Percentiles rank a stretch among this genome's conserved stretches.
Conservation (phyloP, 2,797 vertebrate species). For the Enteromius anoplus region DNA sequence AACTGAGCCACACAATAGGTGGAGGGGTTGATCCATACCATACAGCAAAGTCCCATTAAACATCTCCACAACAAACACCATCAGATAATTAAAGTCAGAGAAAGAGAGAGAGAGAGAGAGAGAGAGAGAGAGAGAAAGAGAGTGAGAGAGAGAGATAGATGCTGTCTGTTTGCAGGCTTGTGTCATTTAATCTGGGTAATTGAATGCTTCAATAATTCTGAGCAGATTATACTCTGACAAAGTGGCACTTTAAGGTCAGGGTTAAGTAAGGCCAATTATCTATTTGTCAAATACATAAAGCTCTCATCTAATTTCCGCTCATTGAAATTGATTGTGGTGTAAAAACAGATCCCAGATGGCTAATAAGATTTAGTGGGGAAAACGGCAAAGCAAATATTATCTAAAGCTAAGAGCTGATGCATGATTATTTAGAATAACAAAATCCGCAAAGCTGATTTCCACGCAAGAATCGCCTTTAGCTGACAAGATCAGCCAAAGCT, state of each 20-base stretch:
- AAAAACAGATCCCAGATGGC: slow-evolving; percentile 80
- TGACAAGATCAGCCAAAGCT: slow-evolving; percentile 43
- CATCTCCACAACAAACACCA: slow-evolving; percentile 45
- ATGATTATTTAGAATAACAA: slow-evolving; percentile 69
- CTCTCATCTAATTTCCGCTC: slow-evolving; percentile 79
- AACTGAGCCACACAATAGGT: not conserved
- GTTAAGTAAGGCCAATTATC: slow-evolving; percentile 81
- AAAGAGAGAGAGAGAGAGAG: slow-evolving; percentile 41
- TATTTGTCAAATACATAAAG: slow-evolving; percentile 83
- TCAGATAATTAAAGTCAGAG: slow-evolving; percentile 40
- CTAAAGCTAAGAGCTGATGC: slow-evolving; percentile 72
- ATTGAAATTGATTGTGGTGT: slow-evolving; percentile 85
- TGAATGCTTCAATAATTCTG: slow-evolving; percentile 80
- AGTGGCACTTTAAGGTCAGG: slow-evolving; percentile 76
- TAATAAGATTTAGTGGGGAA: slow-evolving; percentile 78
- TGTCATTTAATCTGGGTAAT: slow-evolving; percentile 80
- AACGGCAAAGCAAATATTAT: slow-evolving; percentile 78
- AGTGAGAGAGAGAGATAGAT: slow-evolving; percentile 37
- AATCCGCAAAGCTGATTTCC: slow-evolving; percentile 71
- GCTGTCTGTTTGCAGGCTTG: slow-evolving; percentile 66
- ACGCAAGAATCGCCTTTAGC: slow-evolving; percentile 49
- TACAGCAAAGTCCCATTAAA: slow-evolving; percentile 47
- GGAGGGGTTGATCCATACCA: slow-evolving; percentile 32
- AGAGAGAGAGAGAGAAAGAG: slow-evolving; percentile 43
- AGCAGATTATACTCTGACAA: slow-evolving; percentile 78